These are phyloP conservation scores for Carlito syrichta DNA, from an alignment of 2,113 vertebrate species.

Conservation along the genomic window DNA sequence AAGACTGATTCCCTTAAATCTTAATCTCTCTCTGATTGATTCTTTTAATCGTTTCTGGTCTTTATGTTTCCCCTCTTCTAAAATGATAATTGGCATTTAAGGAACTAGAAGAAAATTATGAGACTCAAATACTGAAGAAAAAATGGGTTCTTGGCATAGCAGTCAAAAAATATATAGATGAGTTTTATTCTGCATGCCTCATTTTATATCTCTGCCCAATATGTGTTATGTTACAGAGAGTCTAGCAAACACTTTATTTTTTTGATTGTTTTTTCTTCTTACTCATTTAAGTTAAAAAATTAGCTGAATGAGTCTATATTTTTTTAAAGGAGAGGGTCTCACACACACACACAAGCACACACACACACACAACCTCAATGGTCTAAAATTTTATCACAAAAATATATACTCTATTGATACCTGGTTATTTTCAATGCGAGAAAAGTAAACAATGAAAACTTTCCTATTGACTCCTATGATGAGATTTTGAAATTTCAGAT, in stretches of 20 bases:
- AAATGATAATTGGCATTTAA: neutral
- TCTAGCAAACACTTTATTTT: neutral
- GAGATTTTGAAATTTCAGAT: neutral
- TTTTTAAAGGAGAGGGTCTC: neutral
- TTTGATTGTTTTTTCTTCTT: neutral
- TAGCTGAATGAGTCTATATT: neutral
- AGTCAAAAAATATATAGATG: neutral
- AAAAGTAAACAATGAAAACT: neutral
- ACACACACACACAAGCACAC: neutral
- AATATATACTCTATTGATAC: neutral
- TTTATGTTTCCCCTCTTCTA: neutral
- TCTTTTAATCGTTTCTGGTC: slow-evolving; percentile 8
- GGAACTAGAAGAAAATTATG: neutral
- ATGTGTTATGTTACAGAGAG: neutral
- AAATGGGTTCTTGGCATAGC: neutral
- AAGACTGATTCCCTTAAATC: neutral
- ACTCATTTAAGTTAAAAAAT: neutral
- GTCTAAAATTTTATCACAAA: neutral
- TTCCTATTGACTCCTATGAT: neutral
- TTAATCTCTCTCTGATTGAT: neutral
- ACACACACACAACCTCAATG: neutral
- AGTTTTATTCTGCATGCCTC: neutral
- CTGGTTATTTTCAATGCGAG: neutral
- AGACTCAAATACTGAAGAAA: neutral
- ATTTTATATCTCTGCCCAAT: neutral